Evolutionary conservation across 2,113 vertebrate genomes (phyloP).

Genomic region (Illadopsis cleaveri): DNA sequence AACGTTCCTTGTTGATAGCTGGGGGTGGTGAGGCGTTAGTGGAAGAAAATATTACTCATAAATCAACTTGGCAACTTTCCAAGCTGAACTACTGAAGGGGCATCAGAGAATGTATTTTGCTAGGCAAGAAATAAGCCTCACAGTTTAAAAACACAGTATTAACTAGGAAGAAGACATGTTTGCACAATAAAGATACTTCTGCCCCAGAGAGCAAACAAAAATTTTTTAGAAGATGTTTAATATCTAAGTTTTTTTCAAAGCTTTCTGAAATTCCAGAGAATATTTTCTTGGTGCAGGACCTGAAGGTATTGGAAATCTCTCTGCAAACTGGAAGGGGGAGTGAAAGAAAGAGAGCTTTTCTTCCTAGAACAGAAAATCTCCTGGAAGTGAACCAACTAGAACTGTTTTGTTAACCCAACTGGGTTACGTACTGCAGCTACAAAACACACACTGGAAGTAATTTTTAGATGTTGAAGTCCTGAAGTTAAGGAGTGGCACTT

Average conservation of each 20-base stretch:
- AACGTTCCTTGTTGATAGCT: not conserved
- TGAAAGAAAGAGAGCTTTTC: not conserved
- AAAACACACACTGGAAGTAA: not conserved
- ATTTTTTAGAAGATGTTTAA: not conserved
- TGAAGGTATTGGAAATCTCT: not conserved
- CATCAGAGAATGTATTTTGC: not conserved
- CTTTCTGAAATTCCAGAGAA: not conserved
- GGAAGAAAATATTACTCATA: slow-evolving; percentile 66
- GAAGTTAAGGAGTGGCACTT: not conserved
- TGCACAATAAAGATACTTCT: not conserved
- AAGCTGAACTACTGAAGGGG: slow-evolving; percentile 26
- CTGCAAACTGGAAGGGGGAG: not conserved
- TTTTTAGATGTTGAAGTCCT: not conserved
- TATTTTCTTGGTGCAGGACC: not conserved
- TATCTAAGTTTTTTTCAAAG: not conserved
- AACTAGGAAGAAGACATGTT: not conserved
- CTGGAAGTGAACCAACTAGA: slow-evolving; percentile 26
- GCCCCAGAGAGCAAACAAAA: not conserved
- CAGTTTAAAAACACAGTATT: not conserved
- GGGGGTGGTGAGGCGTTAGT: slow-evolving; percentile 25
- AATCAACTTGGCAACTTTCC: slow-evolving; percentile 24
- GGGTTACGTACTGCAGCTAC: not conserved
- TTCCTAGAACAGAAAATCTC: slow-evolving; percentile 29
- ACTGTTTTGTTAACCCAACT: slow-evolving; percentile 32
- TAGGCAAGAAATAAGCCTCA: slow-evolving; percentile 12